Percentiles rank a stretch among this genome's conserved stretches.
Conservation (phyloP, 2,888 invertebrate species). For the Laspeyria flexula region DNA sequence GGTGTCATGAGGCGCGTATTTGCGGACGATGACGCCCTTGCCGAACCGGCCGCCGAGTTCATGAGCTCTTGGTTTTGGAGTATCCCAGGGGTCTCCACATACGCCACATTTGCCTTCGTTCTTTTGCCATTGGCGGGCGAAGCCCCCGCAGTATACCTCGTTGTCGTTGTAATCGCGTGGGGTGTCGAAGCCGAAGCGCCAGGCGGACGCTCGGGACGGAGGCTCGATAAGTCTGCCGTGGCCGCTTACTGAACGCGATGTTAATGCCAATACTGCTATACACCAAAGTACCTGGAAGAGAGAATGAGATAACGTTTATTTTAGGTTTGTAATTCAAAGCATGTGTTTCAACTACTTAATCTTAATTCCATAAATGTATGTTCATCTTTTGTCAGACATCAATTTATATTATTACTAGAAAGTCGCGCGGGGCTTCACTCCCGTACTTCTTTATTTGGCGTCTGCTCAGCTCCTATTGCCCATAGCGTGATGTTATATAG, state of each 20-base stretch:
- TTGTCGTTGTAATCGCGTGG: slow-evolving; percentile 96
- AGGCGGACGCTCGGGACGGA: slow-evolving; percentile 94
- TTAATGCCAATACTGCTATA: slow-evolving; percentile 57
- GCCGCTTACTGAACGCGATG: slow-evolving; percentile 74
- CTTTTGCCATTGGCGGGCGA: slow-evolving; percentile 92
- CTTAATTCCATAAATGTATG: too few species aligned
- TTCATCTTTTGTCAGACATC: too few species aligned
- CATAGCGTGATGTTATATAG: too few species aligned
- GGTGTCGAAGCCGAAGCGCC: slow-evolving; percentile 95
- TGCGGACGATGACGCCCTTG: slow-evolving; percentile 92
- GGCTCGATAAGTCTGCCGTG: slow-evolving; percentile 94
- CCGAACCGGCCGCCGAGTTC: slow-evolving; percentile 94
- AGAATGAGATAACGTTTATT: too few species aligned
- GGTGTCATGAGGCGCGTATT: slow-evolving; percentile 88
- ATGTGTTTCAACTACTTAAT: too few species aligned
- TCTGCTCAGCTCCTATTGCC: too few species aligned
- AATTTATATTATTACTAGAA: too few species aligned
- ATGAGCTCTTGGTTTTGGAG: slow-evolving; percentile 89
- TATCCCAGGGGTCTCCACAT: slow-evolving; percentile 94
- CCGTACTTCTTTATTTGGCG: too few species aligned
- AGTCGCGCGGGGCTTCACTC: too few species aligned
- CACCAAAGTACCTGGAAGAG: slow-evolving; percentile 75
- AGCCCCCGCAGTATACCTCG: slow-evolving; percentile 95
- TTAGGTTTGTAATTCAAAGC: too few species aligned
- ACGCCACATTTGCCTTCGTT: slow-evolving; percentile 95